phyloP scores from a whole-genome alignment of 1,140 invertebrate species.

The Drosophila punjabiensis region DNA sequence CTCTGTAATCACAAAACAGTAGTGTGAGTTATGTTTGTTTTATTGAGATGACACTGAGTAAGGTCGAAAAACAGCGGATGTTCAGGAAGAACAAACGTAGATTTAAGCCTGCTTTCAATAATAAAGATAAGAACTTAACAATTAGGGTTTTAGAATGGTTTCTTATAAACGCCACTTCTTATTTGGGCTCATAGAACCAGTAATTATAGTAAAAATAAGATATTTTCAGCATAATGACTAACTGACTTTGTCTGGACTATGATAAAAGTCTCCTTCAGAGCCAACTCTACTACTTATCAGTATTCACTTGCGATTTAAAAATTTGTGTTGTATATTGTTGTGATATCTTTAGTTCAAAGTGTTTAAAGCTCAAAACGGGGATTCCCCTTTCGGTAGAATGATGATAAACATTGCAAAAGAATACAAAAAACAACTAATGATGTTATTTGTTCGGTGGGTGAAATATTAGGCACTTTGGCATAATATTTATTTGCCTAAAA shows the following conservation, averaged over 20 bases:
- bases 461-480: no score
- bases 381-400: background rate
- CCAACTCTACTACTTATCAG: background rate
- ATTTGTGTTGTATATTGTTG: background rate
- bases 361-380: background rate
- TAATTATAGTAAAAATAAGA: background rate
- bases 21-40: conserved; percentile 1
- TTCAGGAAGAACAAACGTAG: no score
- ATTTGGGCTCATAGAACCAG: background rate
- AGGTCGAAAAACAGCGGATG: background rate
- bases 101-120: background rate
- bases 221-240: background rate
- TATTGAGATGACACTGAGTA: background rate
- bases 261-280: background rate
- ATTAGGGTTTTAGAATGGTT: background rate
- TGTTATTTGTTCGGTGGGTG: background rate
- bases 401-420: background rate
- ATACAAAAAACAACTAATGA: background rate
- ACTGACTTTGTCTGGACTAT: background rate
- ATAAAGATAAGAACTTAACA: background rate
- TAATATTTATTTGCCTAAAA: no score
- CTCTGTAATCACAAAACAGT: conserved; percentile 2
- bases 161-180: background rate
- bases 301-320: background rate
- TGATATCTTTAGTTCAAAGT: background rate